Evolutionary conservation across 1,140 invertebrate species (phyloP).

Genomic region (Drosophila saltans): DNA sequence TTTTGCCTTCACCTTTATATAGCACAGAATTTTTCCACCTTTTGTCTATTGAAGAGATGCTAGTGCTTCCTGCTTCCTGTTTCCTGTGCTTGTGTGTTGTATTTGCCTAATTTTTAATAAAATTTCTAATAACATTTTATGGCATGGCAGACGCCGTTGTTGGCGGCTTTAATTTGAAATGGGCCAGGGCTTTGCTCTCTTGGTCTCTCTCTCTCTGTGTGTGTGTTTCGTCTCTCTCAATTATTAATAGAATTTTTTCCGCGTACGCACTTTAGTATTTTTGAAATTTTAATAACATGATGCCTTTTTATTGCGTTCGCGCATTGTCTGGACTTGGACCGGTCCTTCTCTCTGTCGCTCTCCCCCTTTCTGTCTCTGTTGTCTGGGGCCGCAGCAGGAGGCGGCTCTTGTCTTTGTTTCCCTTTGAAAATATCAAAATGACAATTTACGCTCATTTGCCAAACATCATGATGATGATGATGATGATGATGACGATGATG

Average conservation of each 20-base stretch:
- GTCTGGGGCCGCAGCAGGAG: slow-evolving; percentile 52
- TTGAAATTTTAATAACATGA: slow-evolving; percentile 79
- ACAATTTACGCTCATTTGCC: slow-evolving; percentile 76
- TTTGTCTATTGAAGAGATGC: not conserved
- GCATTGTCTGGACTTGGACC: slow-evolving; percentile 49
- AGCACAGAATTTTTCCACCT: no score
- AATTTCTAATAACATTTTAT: slow-evolving; percentile 73
- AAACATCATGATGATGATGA: slow-evolving; percentile 18
- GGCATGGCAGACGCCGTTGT: slow-evolving; percentile 32
- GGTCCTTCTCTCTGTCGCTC: not conserved
- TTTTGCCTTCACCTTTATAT: no score
- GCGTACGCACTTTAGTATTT: slow-evolving; percentile 76
- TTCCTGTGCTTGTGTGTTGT: slow-evolving; percentile 8
- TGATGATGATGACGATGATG: slow-evolving; percentile 19
- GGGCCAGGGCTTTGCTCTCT: slow-evolving; percentile 38
- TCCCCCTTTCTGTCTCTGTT: not conserved
- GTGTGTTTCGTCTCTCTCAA: slow-evolving; percentile 39
- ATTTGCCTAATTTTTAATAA: slow-evolving; percentile 75
- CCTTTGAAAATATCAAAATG: slow-evolving; percentile 74
- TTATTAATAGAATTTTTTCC: slow-evolving; percentile 77
- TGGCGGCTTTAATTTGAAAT: slow-evolving; percentile 63
- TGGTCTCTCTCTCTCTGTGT: not conserved
- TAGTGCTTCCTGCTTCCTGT: slow-evolving; percentile 10
- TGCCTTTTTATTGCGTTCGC: slow-evolving; percentile 73
- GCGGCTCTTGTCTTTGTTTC: slow-evolving; percentile 50